Evolutionary conservation across 1,140 invertebrate genomes (phyloP).

Genomic region (Belonocnema kinseyi): DNA sequence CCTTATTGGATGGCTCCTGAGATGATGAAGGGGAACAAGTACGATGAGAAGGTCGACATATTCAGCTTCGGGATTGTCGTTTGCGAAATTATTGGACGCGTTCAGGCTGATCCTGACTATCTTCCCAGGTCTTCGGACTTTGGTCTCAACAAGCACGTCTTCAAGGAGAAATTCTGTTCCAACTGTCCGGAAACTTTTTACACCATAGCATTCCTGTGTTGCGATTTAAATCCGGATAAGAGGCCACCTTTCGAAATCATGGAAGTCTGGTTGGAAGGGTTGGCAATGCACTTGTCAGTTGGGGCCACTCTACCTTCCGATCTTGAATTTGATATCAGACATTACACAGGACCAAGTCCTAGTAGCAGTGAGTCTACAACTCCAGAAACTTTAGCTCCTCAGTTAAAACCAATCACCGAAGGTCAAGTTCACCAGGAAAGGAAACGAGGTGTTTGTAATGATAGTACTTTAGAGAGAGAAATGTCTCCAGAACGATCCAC

Average conservation of each 20-base stretch:
- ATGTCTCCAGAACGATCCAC: constrained; percentile 40
- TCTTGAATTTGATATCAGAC: constrained; percentile 84
- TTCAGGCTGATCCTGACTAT: constrained; percentile 94
- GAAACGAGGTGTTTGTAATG: constrained; percentile 66
- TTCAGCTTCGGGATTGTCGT: constrained; percentile 98
- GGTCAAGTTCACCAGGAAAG: constrained; percentile 71
- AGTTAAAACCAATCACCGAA: constrained; percentile 75
- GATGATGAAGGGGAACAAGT: constrained; percentile 97
- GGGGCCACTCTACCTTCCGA: constrained; percentile 80
- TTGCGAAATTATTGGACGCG: constrained; percentile 96
- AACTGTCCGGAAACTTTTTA: constrained; percentile 92
- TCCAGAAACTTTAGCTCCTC: constrained; percentile 75
- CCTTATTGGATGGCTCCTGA: constrained; percentile 99
- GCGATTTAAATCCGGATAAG: constrained; percentile 91
- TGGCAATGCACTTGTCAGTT: constrained; percentile 83
- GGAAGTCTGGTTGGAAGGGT: constrained; percentile 87
- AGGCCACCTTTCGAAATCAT: constrained; percentile 91
- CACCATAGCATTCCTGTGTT: constrained; percentile 91
- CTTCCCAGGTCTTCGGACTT: constrained; percentile 93
- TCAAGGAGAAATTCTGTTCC: constrained; percentile 91
- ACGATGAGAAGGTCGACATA: constrained; percentile 97
- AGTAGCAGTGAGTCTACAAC: constrained; percentile 79
- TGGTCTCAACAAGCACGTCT: constrained; percentile 91
- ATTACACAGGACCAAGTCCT: constrained; percentile 80
- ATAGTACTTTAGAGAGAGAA: constrained; percentile 71